phyloP scores from a whole-genome alignment of 2,888 invertebrate genomes.

The Selenia dentaria region DNA sequence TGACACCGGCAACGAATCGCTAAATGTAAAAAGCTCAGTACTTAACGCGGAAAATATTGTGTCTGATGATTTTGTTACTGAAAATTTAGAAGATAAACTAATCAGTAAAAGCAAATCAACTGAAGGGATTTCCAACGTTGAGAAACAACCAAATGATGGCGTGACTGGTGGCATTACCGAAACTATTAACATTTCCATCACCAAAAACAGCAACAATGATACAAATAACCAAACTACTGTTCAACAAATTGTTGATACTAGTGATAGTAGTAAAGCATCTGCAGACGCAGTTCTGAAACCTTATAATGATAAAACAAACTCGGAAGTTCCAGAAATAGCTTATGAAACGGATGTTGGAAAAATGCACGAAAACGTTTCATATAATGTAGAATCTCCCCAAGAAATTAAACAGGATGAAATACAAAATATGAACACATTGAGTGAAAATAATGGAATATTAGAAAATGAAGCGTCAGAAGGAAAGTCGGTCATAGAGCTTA shows the following conservation, averaged over 20 bases:
- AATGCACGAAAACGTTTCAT: neutral
- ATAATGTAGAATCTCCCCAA: neutral
- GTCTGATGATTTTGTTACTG: neutral
- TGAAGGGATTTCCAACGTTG: neutral
- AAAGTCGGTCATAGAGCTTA: neutral
- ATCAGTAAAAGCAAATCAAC: neutral
- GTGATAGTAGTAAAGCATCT: neutral
- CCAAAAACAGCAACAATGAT: neutral
- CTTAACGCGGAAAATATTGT: neutral
- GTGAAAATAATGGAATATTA: neutral
- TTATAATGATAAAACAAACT: neutral
- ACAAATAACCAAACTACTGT: neutral
- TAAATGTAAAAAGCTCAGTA: neutral
- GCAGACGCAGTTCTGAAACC: neutral
- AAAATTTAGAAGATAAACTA: neutral
- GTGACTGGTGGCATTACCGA: neutral
- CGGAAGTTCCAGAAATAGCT: neutral
- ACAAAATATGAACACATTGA: neutral
- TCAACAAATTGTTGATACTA: neutral
- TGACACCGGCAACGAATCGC: neutral
- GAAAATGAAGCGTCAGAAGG: constrained; percentile 4
- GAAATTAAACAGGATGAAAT: neutral
- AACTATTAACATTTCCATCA: neutral
- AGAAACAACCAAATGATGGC: neutral
- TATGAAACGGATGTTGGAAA: neutral